Evolutionary conservation across 2,888 invertebrate species (phyloP), one percentile per base, ranked within the genome.

Genomic region (Drosophila demipolita): DNA sequence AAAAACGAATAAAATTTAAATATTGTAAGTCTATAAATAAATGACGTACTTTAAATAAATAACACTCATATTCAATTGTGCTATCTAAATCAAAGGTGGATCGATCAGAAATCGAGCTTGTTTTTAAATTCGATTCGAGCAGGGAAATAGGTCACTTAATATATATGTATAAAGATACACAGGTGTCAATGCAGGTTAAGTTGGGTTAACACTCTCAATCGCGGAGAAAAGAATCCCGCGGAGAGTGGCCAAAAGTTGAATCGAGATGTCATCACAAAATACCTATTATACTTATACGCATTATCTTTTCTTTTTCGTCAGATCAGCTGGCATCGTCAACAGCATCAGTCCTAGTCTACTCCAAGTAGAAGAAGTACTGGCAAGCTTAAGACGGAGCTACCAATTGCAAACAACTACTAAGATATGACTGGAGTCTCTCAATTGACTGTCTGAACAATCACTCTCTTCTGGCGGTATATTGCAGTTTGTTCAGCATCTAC

Each of bases 171-270:
- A n/a, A n/a, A n/a, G n/a, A n/a, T n/a, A n/a, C n/a, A n/a, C n/a
- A n/a, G n/a, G n/a, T n/a, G n/a, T 23, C 23, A 9, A 91, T 26
- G 26, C n/a, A n/a, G n/a, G n/a, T n/a, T n/a, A n/a, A n/a, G n/a
- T n/a, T n/a, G n/a, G n/a, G n/a, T n/a, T n/a, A n/a, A n/a, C n/a
- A n/a, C n/a, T n/a, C n/a, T n/a, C n/a, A n/a, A n/a, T n/a, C n/a
- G 12, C 0, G 91, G 91, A 6, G 91, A 91, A 9, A 83, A 70
- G 57, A 91, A 88, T 0, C 90, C 91, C 2, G 87, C 80, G 11
- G 88, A 73, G n/a, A 91, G 59, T 0, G 91, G 85, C 73, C 89
- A 83, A 48, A 91, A 91, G 62, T 90, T 90, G 26, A 91, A 77
- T 6, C 90, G 79, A 0, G 81, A 75, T 29, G 91, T 82, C 78